Evolutionary conservation across 2,113 vertebrate genomes (phyloP).

Genomic region (Tursiops truncatus): DNA sequence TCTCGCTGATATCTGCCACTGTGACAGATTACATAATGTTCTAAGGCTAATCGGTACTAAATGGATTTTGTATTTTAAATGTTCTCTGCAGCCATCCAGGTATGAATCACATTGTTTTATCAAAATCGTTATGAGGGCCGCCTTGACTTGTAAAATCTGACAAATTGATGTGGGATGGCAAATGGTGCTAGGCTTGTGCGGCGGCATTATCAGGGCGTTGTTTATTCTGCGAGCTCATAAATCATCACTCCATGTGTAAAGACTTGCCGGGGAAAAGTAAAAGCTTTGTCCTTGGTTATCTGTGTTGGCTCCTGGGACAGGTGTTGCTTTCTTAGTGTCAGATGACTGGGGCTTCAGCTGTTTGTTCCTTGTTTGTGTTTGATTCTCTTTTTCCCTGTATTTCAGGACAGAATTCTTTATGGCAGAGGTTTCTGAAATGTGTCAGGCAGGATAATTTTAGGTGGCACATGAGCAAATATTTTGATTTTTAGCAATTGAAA

Average conservation of each 20-base stretch:
- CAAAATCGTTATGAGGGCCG: conserved; percentile 20
- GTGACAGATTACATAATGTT: conserved; percentile 72
- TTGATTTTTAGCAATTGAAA: background rate
- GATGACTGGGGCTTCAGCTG: background rate
- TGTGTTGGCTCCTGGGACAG: background rate
- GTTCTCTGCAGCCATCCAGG: conserved; percentile 32
- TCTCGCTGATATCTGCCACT: conserved; percentile 72
- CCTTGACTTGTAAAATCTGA: conserved; percentile 53
- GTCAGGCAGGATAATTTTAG: background rate
- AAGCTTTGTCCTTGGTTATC: conserved; percentile 25
- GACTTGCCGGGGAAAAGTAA: background rate
- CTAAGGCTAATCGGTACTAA: conserved; percentile 65
- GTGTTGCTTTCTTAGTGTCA: background rate
- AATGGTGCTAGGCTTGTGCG: background rate
- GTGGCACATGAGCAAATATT: background rate
- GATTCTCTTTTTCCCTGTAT: background rate
- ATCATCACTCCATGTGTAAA: conserved; percentile 3
- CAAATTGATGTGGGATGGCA: conserved; percentile 5
- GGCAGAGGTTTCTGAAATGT: background rate
- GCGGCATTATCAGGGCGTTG: background rate
- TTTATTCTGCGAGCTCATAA: conserved; percentile 43
- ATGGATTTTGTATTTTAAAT: conserved; percentile 63
- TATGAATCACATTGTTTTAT: conserved; percentile 61
- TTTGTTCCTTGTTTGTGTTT: background rate
- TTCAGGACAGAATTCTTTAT: background rate